Percentiles rank a stretch among this genome's conserved stretches.
Conservation (phyloP, 2,113 vertebrate genomes). For the Pelusios castaneus region DNA sequence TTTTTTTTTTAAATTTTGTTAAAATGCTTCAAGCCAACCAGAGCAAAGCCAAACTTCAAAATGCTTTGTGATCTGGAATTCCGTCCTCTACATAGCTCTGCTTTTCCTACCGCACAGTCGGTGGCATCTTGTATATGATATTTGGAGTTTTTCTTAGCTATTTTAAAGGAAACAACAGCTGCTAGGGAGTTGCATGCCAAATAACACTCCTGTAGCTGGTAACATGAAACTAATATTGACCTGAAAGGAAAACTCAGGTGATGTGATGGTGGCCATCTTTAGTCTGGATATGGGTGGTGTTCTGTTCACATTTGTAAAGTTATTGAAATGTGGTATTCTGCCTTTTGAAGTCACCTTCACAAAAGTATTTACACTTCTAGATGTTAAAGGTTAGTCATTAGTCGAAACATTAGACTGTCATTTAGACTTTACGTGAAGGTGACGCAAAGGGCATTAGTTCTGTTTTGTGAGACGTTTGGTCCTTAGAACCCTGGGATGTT, state of each 20-base stretch:
- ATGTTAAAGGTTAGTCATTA: not conserved
- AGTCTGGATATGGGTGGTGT: no score
- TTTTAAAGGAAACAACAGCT: not conserved
- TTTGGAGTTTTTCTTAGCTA: not conserved
- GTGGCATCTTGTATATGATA: not conserved
- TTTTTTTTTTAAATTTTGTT: not conserved
- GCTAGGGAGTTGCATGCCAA: not conserved
- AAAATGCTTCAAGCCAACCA: not conserved
- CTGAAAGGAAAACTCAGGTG: not conserved
- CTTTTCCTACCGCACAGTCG: not conserved
- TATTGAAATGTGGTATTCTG: not conserved
- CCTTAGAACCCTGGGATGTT: not conserved
- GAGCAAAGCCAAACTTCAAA: no score
- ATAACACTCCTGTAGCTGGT: not conserved
- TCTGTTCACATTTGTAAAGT: not conserved
- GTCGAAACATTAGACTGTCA: fast-evolving
- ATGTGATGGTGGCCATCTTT: no score
- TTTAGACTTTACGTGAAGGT: not conserved
- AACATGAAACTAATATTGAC: not conserved
- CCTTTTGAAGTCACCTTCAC: not conserved
- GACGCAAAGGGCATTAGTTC: not conserved
- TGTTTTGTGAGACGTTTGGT: not conserved
- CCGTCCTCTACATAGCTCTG: not conserved
- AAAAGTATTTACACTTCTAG: not conserved
- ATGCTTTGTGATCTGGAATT: no score